These are phyloP conservation scores for Sphaerophoria rueppellii DNA, from an alignment of 2,888 invertebrate species.

Conservation along the genomic window DNA sequence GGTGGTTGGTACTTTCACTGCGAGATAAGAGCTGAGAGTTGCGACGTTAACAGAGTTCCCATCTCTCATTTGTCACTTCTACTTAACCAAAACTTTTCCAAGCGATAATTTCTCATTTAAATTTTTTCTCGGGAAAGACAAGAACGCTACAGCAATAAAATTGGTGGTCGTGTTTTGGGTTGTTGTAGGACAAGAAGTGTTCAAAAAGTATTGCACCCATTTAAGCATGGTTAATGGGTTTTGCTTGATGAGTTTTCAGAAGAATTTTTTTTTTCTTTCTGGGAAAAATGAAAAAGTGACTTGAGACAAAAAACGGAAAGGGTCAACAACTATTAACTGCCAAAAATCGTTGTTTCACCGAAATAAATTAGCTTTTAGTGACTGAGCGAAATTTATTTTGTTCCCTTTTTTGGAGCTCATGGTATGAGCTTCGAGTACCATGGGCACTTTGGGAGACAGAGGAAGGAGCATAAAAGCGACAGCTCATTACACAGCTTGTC, in stretches of 20 bases:
- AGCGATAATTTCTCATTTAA: conserved; percentile 68
- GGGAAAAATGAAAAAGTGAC: background rate
- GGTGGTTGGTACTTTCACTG: background rate
- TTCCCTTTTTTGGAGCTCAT: background rate
- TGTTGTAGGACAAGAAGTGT: background rate
- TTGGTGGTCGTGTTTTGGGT: background rate
- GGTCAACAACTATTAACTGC: conserved; percentile 71
- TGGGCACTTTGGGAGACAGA: background rate
- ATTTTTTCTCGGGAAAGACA: conserved; percentile 57
- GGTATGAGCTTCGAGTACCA: background rate
- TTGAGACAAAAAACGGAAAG: conserved; percentile 42
- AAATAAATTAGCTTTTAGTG: conserved; percentile 70
- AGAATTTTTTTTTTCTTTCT: background rate
- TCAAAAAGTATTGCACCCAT: conserved; percentile 30
- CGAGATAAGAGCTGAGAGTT: conserved; percentile 4
- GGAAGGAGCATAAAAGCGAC: conserved; percentile 41
- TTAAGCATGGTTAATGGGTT: conserved; percentile 57
- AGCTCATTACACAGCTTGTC: conserved; percentile 63
- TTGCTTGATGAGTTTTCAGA: conserved; percentile 30
- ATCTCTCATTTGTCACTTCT: conserved; percentile 56
- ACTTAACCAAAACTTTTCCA: conserved; percentile 49
- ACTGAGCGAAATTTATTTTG: conserved; percentile 49
- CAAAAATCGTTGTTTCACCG: conserved; percentile 67
- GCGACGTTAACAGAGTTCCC: conserved; percentile 15
- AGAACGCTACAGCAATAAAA: background rate